phyloP scores from a whole-genome alignment of 2,113 vertebrate species.

The Dasyornis broadbenti region DNA sequence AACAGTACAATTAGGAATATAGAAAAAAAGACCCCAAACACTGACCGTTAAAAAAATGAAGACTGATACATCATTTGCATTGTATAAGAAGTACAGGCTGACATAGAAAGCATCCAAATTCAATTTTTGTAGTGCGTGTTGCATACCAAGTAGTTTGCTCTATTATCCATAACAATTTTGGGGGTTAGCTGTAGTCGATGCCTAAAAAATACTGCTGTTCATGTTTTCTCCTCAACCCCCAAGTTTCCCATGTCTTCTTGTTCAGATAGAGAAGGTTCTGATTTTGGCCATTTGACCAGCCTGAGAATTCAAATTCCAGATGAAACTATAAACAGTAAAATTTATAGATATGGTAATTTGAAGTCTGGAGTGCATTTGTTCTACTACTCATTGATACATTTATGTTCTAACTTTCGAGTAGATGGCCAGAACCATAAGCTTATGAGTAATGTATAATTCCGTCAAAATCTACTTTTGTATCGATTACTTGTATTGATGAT shows the following conservation, averaged over 20 bases:
- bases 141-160: rapidly evolving
- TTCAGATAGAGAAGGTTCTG: background rate
- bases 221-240: background rate
- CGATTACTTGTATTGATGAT: background rate
- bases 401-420: background rate
- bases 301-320: background rate
- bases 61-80: background rate
- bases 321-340: background rate
- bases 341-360: background rate
- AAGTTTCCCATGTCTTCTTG: background rate
- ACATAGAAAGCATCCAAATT: background rate
- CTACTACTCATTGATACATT: background rate
- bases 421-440: background rate
- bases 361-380: background rate
- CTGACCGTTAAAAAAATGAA: background rate
- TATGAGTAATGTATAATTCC: background rate
- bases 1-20: background rate
- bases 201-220: background rate
- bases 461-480: background rate
- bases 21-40: background rate
- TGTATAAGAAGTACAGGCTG: background rate
- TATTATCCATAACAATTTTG: background rate
- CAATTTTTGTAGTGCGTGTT: background rate
- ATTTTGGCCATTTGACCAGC: background rate
- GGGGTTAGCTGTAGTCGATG: background rate